A percentile compares a stretch with the other conserved stretches of the same genome.
phyloP scores from a whole-genome alignment of 2,113 vertebrate genomes.

The Oriolus oriolus region DNA sequence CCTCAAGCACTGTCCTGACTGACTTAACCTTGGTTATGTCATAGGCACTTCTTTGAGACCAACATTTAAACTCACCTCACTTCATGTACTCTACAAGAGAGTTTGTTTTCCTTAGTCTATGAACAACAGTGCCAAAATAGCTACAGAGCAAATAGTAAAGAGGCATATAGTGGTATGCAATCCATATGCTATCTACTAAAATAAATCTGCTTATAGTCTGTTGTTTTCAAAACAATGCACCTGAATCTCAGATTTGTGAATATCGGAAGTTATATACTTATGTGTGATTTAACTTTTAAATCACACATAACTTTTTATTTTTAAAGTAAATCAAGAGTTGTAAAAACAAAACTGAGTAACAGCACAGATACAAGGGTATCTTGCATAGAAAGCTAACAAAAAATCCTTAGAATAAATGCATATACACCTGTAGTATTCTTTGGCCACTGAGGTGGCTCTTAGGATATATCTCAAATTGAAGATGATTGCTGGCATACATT shows the following conservation, averaged over 20 bases:
- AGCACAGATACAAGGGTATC: background rate
- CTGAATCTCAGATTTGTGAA: background rate
- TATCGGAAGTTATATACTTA: background rate
- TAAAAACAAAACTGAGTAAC: background rate
- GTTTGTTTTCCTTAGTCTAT: background rate
- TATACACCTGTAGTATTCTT: background rate
- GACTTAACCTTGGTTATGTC: background rate
- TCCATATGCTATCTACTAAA: background rate
- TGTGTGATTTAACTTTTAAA: accelerated
- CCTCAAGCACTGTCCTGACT: background rate
- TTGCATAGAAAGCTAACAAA: background rate
- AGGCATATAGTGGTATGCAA: background rate
- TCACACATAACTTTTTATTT: too few species aligned
- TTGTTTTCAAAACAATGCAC: background rate
- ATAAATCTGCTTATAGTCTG: background rate
- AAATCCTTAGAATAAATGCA: background rate
- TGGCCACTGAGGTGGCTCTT: background rate
- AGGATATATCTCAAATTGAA: background rate
- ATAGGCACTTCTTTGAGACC: background rate
- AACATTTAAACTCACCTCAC: background rate
- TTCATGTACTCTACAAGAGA: background rate
- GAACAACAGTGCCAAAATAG: background rate
- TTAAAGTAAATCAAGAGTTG: background rate
- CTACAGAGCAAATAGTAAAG: background rate
- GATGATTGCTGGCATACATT: background rate